phyloP scores from a whole-genome alignment of 2,888 invertebrate genomes.

The Leucoma salicis region DNA sequence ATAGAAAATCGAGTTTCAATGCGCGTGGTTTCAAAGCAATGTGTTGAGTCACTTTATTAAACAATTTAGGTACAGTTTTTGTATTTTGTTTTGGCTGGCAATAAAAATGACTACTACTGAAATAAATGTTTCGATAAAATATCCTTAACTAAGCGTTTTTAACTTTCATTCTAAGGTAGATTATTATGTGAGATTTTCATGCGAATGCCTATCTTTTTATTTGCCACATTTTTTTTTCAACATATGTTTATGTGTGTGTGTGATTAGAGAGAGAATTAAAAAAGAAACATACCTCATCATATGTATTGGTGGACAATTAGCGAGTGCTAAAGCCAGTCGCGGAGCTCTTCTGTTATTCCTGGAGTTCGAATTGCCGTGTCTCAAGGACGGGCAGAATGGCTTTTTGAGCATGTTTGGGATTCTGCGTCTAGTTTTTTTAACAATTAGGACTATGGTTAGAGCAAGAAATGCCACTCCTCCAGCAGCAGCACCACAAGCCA shows the following conservation, averaged over 20 bases:
- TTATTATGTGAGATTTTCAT: no score
- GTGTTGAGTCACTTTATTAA: no score
- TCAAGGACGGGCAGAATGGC: slow-evolving; percentile 69
- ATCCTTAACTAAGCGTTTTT: no score
- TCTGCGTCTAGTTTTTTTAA: slow-evolving; percentile 66
- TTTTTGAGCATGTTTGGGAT: slow-evolving; percentile 73
- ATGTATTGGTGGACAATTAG: slow-evolving; percentile 73
- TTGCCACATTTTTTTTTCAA: no score
- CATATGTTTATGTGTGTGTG: no score
- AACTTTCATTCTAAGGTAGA: no score
- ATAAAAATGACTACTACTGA: no score
- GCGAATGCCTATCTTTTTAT: no score
- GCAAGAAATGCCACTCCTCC: slow-evolving; percentile 83
- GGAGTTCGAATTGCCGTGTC: slow-evolving; percentile 52
- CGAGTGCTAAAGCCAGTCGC: slow-evolving; percentile 65
- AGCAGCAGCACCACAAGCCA: slow-evolving; percentile 68
- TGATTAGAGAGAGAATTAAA: no score
- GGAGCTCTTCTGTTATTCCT: slow-evolving; percentile 74
- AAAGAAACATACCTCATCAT: slow-evolving; percentile 60
- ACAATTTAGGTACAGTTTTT: no score
- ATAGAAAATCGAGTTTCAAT: background rate
- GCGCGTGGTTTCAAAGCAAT: slow-evolving; percentile 1
- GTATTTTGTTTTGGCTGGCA: no score
- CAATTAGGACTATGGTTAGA: slow-evolving; percentile 84
- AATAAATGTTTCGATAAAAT: no score